A percentile compares a stretch with the other conserved stretches of the same genome.
Evolutionary conservation across 2,888 invertebrate species (phyloP).

Genomic region (Metacarcinus magister): DNA sequence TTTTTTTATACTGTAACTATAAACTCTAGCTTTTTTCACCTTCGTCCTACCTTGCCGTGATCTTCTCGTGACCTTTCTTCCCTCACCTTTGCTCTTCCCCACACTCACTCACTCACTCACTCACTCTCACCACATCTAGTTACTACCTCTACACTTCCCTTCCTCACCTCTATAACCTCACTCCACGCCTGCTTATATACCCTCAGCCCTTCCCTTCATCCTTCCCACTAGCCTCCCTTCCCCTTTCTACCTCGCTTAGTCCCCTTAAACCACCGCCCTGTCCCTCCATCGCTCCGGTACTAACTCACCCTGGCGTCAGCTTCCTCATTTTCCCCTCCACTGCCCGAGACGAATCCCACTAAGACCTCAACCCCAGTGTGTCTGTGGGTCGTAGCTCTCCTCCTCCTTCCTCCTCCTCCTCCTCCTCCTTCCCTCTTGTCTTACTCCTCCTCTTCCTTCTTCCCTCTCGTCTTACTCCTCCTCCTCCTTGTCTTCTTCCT

Average conservation of each 20-base stretch:
- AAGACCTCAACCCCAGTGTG: background rate
- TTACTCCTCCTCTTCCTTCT: background rate
- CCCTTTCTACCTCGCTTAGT: background rate
- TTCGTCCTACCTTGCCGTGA: background rate
- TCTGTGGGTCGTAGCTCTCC: background rate
- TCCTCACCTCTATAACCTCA: background rate
- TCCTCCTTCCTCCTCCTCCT: background rate
- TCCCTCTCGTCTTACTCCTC: background rate
- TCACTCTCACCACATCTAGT: background rate
- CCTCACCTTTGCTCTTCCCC: background rate
- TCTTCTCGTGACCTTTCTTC: background rate
- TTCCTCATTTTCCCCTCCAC: slow-evolving; percentile 40
- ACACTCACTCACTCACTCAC: background rate
- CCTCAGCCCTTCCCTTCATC: background rate
- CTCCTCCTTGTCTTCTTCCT: background rate
- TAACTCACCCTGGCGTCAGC: background rate
- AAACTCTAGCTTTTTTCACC: background rate
- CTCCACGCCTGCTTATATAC: background rate
- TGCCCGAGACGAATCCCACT: slow-evolving; percentile 12
- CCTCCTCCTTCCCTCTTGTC: background rate
- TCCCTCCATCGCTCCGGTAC: background rate
- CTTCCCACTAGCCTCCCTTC: background rate
- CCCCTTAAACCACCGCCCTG: slow-evolving; percentile 19
- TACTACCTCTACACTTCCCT: background rate
- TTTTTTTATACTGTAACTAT: background rate